Evolutionary conservation across 2,888 invertebrate species (phyloP), one percentile per base, ranked within the genome.

Genomic region (Craniophora ligustri): DNA sequence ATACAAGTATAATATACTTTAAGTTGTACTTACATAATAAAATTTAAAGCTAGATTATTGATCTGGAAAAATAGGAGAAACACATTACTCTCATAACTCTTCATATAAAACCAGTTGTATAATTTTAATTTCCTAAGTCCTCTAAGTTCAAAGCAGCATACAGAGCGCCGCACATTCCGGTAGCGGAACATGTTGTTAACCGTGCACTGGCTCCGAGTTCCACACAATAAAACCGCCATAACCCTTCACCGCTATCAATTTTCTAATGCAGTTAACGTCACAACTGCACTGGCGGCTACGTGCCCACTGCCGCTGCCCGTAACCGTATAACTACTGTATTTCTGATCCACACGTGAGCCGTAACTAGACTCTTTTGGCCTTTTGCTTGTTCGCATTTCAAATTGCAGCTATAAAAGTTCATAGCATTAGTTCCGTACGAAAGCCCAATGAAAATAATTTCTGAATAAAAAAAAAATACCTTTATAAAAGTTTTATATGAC

Each of bases 191-290:
- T 10, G 41, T n/a, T n/a, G n/a, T 19, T 30, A 39, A 54, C 34
- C 10, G 45, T 45, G 35, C 64, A 35, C 67, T 45, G 39, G 48
- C 50, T 55, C 58, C 51, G 48, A 49, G 61, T 49, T 45, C 40
- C 54, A 42, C 68, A 74, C 74, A 79, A 77, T 86, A 85, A 82
- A 82, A 82, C 73, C 67, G 75, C 65, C 72, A 72, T 79, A 83
- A 82, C 79, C 78, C 81, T 77, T 78, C 60, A 53, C 67, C 61
- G 78, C 82, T 78, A 87, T 87, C 84, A 86, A 84, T 86, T 82
- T 73, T 76, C 72, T 77, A 76, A 77, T 78, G 82, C 82, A 84
- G 84, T 87, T 82, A 85, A 83, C 75, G 87, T 85, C 85, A 82
- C 60, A 69, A 74, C 64, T 78, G 76, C 74, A 74, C 67, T 71